phyloP scores from a whole-genome alignment of 2,113 vertebrate genomes.

The Felis chaus region DNA sequence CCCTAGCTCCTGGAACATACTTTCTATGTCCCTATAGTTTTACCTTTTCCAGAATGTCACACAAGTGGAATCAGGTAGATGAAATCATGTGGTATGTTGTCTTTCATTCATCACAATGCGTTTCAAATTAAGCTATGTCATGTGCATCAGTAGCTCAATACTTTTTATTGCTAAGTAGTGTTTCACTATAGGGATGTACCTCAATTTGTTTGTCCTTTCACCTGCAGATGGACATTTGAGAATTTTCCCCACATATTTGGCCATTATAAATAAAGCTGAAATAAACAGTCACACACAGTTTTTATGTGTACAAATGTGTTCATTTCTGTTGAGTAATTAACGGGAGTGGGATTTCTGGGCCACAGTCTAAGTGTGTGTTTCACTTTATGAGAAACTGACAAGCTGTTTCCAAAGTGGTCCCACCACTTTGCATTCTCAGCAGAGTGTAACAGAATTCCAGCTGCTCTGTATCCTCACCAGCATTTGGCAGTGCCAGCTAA shows the following conservation, averaged over 20 bases:
- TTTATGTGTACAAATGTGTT: background rate
- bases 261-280: background rate
- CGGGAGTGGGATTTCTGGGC: background rate
- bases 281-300: background rate
- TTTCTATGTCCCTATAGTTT: background rate
- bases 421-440: background rate
- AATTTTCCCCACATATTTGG: background rate
- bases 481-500: background rate
- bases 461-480: background rate
- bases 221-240: background rate
- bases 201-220: background rate
- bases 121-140: background rate
- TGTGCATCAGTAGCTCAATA: background rate
- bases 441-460: background rate
- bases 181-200: background rate
- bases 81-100: fast-evolving
- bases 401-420: background rate
- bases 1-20: background rate
- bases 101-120: background rate
- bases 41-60: background rate
- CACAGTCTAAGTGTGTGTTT: background rate
- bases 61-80: background rate
- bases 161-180: background rate
- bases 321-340: background rate
- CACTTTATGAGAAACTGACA: background rate